Percentiles rank a stretch among this genome's conserved stretches.
Conservation (phyloP, 2,797 vertebrate species). For the Microctenopoma stevenorrisi region DNA sequence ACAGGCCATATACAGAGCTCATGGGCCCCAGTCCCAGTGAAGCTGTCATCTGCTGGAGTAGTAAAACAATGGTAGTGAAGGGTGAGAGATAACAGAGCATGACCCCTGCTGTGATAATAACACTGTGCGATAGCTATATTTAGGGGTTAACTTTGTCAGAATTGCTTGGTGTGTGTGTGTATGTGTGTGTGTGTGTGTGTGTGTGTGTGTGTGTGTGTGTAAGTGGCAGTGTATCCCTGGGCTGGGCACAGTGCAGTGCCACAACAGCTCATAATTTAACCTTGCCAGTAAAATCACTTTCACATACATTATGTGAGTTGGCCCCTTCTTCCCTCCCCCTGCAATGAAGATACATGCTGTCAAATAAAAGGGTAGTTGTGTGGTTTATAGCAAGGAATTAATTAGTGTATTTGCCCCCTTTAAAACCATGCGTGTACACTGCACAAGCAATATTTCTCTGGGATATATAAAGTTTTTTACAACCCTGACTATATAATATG, state of each 20-base stretch:
- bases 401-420: conserved; percentile 16
- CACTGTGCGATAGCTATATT: conserved; percentile 71
- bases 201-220: conserved; percentile 18
- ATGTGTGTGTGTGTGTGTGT: conserved; percentile 1
- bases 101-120: conserved; percentile 76
- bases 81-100: conserved; percentile 76
- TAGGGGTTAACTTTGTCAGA: conserved; percentile 67
- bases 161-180: conserved; percentile 37
- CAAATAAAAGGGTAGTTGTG: conserved; percentile 29
- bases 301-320: conserved; percentile 21
- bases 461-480: too few relatives aligned
- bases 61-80: conserved; percentile 79
- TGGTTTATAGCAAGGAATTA: background rate
- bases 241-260: conserved; percentile 13
- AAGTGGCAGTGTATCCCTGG: conserved; percentile 7
- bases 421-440: conserved; percentile 4
- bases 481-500: background rate
- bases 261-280: conserved; percentile 49
- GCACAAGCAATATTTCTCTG: too few relatives aligned
- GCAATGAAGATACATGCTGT: conserved; percentile 10
- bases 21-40: conserved; percentile 56
- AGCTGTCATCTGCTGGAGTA: conserved; percentile 72
- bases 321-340: background rate
- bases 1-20: conserved; percentile 54
- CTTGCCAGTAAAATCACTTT: conserved; percentile 43